These are phyloP conservation scores for Polyploca ridens DNA, from an alignment of 2,888 invertebrate genomes.

Conservation along the genomic window DNA sequence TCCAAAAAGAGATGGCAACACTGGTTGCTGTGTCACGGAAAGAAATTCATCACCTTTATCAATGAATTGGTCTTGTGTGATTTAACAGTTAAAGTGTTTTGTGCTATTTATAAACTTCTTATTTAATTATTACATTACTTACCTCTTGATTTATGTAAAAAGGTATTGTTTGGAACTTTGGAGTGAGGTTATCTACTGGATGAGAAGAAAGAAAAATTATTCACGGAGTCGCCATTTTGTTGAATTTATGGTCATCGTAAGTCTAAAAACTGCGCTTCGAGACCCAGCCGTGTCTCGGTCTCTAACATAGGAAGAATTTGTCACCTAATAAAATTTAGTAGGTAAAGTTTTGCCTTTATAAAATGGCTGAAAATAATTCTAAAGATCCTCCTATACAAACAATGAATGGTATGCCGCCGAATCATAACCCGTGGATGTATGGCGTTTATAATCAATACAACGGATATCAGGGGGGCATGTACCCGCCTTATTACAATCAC, in stretches of 20 bases:
- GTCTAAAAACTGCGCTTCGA: neutral
- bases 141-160: too few species aligned
- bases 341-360: conserved; percentile 14
- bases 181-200: neutral
- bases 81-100: too few species aligned
- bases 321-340: neutral
- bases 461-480: conserved; percentile 72
- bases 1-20: too few species aligned
- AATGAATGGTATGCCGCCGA: conserved; percentile 72
- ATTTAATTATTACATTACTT: too few species aligned
- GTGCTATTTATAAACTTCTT: too few species aligned
- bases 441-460: conserved; percentile 71
- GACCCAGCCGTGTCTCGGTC: too few species aligned
- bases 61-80: too few species aligned
- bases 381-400: conserved; percentile 79
- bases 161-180: neutral
- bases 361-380: conserved; percentile 71
- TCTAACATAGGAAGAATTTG: neutral
- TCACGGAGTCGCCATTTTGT: conserved; percentile 58
- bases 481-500: conserved; percentile 79
- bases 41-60: too few species aligned
- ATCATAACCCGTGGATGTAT: conserved; percentile 77
- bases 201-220: neutral
- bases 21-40: too few species aligned
- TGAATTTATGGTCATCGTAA: conserved; percentile 27